Base-by-base conservation (phyloP, 2,888 invertebrate species). In the Dendrolimus pini region DNA sequence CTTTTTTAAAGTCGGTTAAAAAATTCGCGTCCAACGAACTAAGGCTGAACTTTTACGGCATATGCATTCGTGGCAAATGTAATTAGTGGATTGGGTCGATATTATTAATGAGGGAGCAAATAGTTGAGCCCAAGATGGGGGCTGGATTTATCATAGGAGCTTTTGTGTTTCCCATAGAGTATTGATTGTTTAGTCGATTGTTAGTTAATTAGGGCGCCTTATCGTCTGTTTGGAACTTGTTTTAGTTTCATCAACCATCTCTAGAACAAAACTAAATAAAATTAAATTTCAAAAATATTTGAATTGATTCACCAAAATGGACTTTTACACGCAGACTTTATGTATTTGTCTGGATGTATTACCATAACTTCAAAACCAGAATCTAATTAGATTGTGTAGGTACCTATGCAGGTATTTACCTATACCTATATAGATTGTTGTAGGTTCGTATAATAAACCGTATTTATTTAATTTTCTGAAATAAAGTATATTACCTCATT, bases 51-150 rank as follows among this genome's bases (percentile, higher is more conserved):
- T 47, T 47, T 10, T 12, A 47, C 65, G 64, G 66, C 68, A 75
- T 73, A 77, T 89, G 89, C 90, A 90, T 91, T 90, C 86, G 89
- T 89, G 87, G 86, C 88, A 85, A 82, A 86, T 82, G 85, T 90
- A 91, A 91, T 91, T 91, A 91, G 91, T 89, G 84, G 82, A 85
- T 80, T 72, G 80, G 88, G 87, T 85, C 83, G 84, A 89, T 89
- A 89, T 85, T 90, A 89, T 90, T 91, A 90, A 91, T 91, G 91
- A 91, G 90, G 74, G 71, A 72, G 65, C 60, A 62, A 61, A 65
- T 62, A 57, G 30, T 30, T 30, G 67, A 72, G 69, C 77, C 72
- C 66, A 71, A 72, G 73, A 70, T 70, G 70, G 71, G 79, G 78
- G 74, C 67, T 70, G 77, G 83, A 84, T 82, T 78, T 90, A 88